Base-by-base conservation (phyloP, 1,140 invertebrate genomes). In the Drosophila pandora region DNA sequence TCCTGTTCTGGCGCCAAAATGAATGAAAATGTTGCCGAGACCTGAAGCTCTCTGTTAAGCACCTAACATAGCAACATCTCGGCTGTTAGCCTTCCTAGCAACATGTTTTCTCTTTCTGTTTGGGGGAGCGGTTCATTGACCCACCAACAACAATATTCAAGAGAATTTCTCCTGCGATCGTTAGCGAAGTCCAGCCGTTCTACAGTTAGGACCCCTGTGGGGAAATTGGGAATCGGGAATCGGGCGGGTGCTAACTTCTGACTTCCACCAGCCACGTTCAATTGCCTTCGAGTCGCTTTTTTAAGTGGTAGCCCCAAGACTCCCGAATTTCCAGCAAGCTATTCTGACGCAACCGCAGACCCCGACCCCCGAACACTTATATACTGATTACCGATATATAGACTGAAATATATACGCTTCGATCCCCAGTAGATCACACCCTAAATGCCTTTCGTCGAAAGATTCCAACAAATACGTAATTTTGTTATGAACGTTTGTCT, bases 401-500 rank as follows among this genome's bases (percentile, higher is more conserved):
- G 53, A 50, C 53, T 58, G 59, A 73, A 62, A 67, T 76, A 76
- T 76, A 76, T 52, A 54, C 53, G 25, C 22, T 63, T 56, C 39
- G 45, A 48, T 30, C 28, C 41, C 49, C 50, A 71, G 61, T 62
- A 69, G 74, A 75, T 79, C 61, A 67, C 71, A 74, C 57, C 34
- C 52, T 81, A 90, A 90, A 90, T 90, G 85, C 85, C 78, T 75
- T 90, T 90, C 81, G 76, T 85, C 67, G 76, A 82, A 65, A 68
- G 76, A 68, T 83, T 90, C 53, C 64, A 79, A 68, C 82, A 81
- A 83, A 76, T 90, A 59, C 64, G 82, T 65, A 81, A 74, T 77
- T 90, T 90, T 90, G 81, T 90, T 81, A 83, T 90, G 87, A 79
- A 90, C 81, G 69, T 79, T 67, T 90, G 87, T 65, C 81, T 90